Conservation (phyloP, 2,888 invertebrate genomes). For the Plebejus melissa region DNA sequence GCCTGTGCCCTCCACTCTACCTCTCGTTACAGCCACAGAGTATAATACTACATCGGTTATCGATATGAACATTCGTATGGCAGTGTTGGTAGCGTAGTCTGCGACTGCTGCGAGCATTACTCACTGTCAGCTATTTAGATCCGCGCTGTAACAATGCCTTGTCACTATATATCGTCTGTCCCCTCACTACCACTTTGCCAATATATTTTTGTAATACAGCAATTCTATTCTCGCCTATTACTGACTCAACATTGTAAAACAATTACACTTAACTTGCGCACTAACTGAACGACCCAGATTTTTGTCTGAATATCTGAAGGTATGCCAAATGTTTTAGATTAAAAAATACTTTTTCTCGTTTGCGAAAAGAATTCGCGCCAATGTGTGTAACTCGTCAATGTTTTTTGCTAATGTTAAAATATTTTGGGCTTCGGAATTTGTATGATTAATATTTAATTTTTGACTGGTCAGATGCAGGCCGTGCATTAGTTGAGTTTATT, state of each 20-base stretch:
- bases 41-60: not conserved
- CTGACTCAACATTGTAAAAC: conserved; percentile 11
- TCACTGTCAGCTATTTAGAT: conserved; percentile 36
- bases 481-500: not conserved
- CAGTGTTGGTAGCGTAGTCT: conserved; percentile 21
- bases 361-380: not conserved
- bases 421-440: conserved; percentile 1
- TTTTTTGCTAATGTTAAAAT: not conserved
- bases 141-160: conserved; percentile 34
- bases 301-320: conserved; percentile 21
- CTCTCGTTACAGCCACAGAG: not conserved
- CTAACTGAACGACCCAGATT: conserved; percentile 17
- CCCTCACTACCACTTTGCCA: conserved; percentile 35
- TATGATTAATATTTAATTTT: conserved; percentile 19
- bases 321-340: conserved; percentile 12
- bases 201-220: conserved; percentile 32
- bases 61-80: not conserved
- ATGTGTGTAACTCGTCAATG: conserved; percentile 3
- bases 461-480: not conserved
- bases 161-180: conserved; percentile 36
- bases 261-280: conserved; percentile 3
- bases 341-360: conserved; percentile 1
- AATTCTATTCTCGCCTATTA: conserved; percentile 19
- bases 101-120: conserved; percentile 33
- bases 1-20: too few species aligned